Base-by-base conservation (phyloP, 2,797 vertebrate genomes). In the Vultur gryphus region DNA sequence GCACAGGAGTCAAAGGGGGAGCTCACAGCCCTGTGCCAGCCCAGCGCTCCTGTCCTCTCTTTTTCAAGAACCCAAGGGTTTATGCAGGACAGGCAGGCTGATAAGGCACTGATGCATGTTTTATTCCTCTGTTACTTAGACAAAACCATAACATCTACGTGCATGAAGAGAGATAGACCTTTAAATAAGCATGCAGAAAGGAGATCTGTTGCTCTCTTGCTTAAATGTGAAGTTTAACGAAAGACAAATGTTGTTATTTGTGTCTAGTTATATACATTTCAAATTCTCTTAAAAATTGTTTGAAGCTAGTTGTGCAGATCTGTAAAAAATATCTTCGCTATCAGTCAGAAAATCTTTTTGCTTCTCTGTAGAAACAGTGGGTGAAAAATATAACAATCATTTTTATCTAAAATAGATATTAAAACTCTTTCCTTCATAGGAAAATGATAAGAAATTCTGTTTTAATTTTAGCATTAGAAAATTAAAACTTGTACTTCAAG, bases 401-500 rank as follows among this genome's bases (percentile, higher is more conserved):
- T 92, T 87, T 84, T 48, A 73, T 76, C 46, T 70, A 41, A 86
- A 82, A n/a, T 75, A 90, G 78, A 67, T 95, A 84, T 81, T 86
- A 67, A 85, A 49, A 6, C 11, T 11, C 44, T 72, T 80, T 77
- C n/a, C 81, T 93, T 96, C 67, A 93, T 77, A 87, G 51, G 54
- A 31, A 75, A 92, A 43, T n/a, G 1, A 57, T 84, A 89, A 84
- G 77, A 33, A 90, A 93, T 90, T 92, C 62, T 84, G 70, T 10
- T 87, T 87, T 87, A 84, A 89, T 89, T 95, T 94, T 73, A 87
- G 37, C 17, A 57, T 80, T 88, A 89, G 67, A 85, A 95, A 95
- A 93, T 85, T 92, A 90, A 93, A 96, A 93, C 52, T 84, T 87
- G 18, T 77, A 89, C 71, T 94, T 95, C 46, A 90, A 80, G 73